These are phyloP conservation scores for Nebria salina DNA, from an alignment of 2,888 invertebrate genomes.

Conservation along the genomic window DNA sequence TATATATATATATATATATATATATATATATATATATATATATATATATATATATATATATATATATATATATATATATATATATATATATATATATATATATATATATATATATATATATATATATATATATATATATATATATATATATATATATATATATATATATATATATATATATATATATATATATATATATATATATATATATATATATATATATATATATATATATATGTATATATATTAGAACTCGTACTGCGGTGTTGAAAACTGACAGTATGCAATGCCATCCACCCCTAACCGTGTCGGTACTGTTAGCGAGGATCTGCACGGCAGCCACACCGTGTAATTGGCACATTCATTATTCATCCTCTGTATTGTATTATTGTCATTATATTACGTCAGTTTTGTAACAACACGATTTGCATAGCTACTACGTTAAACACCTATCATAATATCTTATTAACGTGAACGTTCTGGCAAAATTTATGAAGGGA, in stretches of 20 bases:
- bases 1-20: not conserved
- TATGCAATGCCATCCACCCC: not conserved
- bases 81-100: not conserved
- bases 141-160: not conserved
- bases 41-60: not conserved
- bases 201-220: not conserved
- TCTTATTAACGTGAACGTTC: slow-evolving; percentile 17
- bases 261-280: not conserved
- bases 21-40: not conserved
- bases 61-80: not conserved
- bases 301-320: not conserved
- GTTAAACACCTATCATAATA: slow-evolving; percentile 18
- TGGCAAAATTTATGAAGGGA: not conserved
- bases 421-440: slow-evolving; percentile 18
- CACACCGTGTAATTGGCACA: slow-evolving; percentile 18
- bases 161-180: not conserved
- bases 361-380: slow-evolving; percentile 21
- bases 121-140: not conserved
- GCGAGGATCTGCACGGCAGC: slow-evolving; percentile 12
- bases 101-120: not conserved
- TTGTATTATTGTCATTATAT: slow-evolving; percentile 22
- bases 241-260: not conserved
- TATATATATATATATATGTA: too few species aligned
- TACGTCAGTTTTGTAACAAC: slow-evolving; percentile 22
- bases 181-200: not conserved